Evolutionary conservation across 35 echinoderm and acorn worm species (phyloP), one percentile per base, ranked within the genome.

Genomic region (Strongylocentrotus purpuratus): DNA sequence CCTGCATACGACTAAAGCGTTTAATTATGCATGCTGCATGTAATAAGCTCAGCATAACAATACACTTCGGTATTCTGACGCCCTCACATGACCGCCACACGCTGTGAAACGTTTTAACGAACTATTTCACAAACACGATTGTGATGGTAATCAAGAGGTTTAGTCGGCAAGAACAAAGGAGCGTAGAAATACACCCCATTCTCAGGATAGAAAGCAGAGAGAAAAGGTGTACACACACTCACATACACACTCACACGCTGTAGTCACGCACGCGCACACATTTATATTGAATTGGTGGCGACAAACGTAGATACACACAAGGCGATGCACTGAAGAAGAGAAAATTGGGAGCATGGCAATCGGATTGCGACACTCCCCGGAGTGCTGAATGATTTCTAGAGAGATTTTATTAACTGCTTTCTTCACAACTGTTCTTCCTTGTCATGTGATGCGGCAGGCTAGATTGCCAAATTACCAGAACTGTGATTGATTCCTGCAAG

Each of bases 51-150:
- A 78, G 65, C 20, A 78, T 78, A 78, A 22, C 25, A 22, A 78
- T n/a, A 78, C n/a, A 78, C 65, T n/a, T 78, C n/a, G 20, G 65
- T 8, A 78, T 78, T 78, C 65, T 3, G 22, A 78, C 65, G 65
- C 65, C 65, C 65, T 78, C 65, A n/a, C 28, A 78, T 78, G 65
- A 78, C 65, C 65, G 65, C 65, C 65, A 78, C 65, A 78, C 22
- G 65, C 65, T 78, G 65, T 78, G 65, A 78, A 78, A 7, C 28
- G 65, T 78, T 78, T 78, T 78, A 78, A 78, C 65, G 65, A 78
- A 78, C 65, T 78, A 78, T 78, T 78, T 78, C 65, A 78, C 65
- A 78, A 78, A 78, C 28, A 78, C 65, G 65, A 78, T 78, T 78
- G 65, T 78, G 65, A 78, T 78, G 65, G 65, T 78, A 78, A 78